Base-by-base conservation (phyloP, 2,113 vertebrate species). In the Tragelaphus buxtoni region DNA sequence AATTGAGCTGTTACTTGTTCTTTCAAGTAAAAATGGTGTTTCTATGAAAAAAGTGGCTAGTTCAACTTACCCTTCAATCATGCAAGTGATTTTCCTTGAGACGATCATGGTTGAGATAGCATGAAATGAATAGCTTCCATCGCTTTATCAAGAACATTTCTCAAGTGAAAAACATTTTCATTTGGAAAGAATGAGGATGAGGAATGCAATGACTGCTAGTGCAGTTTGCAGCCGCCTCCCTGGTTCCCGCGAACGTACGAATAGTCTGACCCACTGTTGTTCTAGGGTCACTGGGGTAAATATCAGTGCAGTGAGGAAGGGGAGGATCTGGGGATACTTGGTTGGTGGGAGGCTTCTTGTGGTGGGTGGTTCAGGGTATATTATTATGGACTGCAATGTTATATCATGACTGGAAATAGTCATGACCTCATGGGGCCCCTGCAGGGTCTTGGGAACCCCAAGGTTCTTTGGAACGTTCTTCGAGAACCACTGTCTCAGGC, bases 231-330 rank as follows among this genome's bases (percentile, higher is more conserved):
- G 35, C 4, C 35, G 14, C 20, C 11, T 69, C 28, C 10, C 35
- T 5, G 45, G 42, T 32, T 60, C 45, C 28, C 0, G 26, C 56
- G 8, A 14, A 80, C 6, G 0, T 7, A 12, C 56, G 9, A 1
- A 16, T 14, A 56, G 24, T 56, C 53, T 65, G 20, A 10, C 13
- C 1, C 35, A 3, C n/a, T 10, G 2, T 7, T 35, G 28, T 72
- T 80, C 65, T 28, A 30, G 28, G 61, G 74, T 69, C 7, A 16
- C 30, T 30, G 26, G 53, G 28, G 51, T 16, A 30, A 49, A 8
- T 8, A 63, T 39, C 39, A 49, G 26, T 18, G 35, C 26, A 8
- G 32, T 5, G 12, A 22, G 28, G 24, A 49, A 39, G n/a, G 5
- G 24, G 35, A n/a, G 7, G 60, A 17, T 3, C 60, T 5, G 16